Evolutionary conservation across 2,113 vertebrate genomes (phyloP), one percentile per base, ranked within the genome.

Genomic region (Gambusia holbrooki): DNA sequence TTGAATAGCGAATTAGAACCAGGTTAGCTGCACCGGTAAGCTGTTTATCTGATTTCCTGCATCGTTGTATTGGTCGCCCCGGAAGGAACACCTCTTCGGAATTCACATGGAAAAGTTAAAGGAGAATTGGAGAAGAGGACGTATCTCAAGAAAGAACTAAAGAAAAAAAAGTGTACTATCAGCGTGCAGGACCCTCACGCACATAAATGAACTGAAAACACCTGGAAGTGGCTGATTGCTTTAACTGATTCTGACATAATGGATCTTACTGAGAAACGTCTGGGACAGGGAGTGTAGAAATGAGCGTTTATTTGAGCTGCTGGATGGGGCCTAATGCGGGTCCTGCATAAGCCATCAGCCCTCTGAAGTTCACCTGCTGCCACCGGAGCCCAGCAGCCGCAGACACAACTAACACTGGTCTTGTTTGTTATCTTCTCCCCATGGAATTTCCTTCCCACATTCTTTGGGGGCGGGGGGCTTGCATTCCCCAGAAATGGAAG

Each of bases 401-500:
- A 84, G 90, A 92, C 90, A 92, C 87, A 90, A 89, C 92, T 81
- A 80, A 88, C 76, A 75, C 83, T 51, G 74, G 79, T 75, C 62
- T 32, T 85, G 90, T 89, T 92, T 92, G 80, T 92, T 95, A 91
- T 94, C 91, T 93, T 87, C 88, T 75, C 80, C 72, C 14, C 0
- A 68, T 85, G 92, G 94, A 94, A 94, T 94, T 93, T 93, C 90
- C 92, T 93, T 86, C 77, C 84, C 73, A 85, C 90, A 92, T 92
- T 91, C 93, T 85, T 89, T 27, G 27, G 27, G 27, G 27, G 27
- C 62, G 25, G 80, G 84, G 84, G 82, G 85, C 86, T 89, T 73
- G 73, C 88, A 87, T 93, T 92, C 91, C 83, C 74, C 73, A 84
- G 84, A 71, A 78, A 70, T 35, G 62, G 28, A 17, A 17, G n/a